Evolutionary conservation across 2,888 invertebrate genomes (phyloP), one percentile per base, ranked within the genome.

Genomic region (Drosophila anomalipes): DNA sequence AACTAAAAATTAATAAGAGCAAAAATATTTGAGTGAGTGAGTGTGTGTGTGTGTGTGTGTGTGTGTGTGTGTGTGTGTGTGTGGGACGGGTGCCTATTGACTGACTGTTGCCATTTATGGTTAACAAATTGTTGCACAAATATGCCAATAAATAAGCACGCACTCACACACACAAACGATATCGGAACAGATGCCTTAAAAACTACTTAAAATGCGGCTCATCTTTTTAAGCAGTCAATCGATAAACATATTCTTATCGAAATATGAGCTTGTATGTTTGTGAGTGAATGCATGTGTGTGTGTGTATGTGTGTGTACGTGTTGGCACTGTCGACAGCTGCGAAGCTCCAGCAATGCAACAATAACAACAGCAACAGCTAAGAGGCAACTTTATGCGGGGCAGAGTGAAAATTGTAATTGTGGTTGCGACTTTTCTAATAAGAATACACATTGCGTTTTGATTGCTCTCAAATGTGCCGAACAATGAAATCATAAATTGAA

Each of bases 81-180:
- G 77, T 81, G 74, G 89, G 86, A 69, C 58, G 73, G 74, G 73
- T 73, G 83, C 82, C 84, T 89, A 86, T 89, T 86, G 86, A 86
- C 89, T 84, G 71, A 39, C 41, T 74, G 44, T 61, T 32, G 59
- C 89, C 89, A 82, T 89, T 82, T 87, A 87, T 77, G 86, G 86
- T 61, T 35, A 85, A 52, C 74, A 74, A 83, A 82, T 74, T 85
- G 80, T 76, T 84, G 84, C 82, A 89, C 73, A 72, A 74, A 79
- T 67, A 82, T 71, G 53, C 68, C 68, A 71, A 57, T 57, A 70
- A 44, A 67, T 49, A 78, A 44, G 19, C 52, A 64, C 54, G 16
- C 37, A 64, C 33, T 41, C 35, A 53, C 14, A 47, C 39, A 47
- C 41, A 41, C 22, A 69, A 66, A 30, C 35, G 30, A 51, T 57